phyloP scores from a whole-genome alignment of 2,797 vertebrate species.

The Iguana delicatissima region DNA sequence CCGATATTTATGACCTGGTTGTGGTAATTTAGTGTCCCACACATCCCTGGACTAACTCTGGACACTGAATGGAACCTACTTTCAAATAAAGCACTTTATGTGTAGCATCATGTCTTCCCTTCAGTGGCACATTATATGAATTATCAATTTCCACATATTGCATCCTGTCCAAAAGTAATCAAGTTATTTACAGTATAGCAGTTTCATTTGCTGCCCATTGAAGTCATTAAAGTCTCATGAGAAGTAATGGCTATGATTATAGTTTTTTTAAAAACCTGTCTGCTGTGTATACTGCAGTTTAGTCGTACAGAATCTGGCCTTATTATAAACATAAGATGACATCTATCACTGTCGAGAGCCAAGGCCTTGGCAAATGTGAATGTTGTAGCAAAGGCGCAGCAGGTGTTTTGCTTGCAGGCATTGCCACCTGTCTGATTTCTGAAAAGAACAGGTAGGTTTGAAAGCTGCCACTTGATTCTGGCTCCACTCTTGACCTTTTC shows the following conservation, averaged over 20 bases:
- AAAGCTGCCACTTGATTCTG: slow-evolving; percentile 18
- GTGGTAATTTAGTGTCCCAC: no score
- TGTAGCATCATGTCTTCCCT: neutral
- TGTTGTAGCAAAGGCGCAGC: neutral
- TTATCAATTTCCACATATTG: neutral
- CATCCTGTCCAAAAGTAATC: neutral
- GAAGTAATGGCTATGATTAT: neutral
- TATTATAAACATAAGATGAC: neutral
- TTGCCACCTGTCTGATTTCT: neutral
- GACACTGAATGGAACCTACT: neutral
- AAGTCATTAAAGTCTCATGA: neutral
- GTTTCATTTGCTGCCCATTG: neutral
- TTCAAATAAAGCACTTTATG: neutral
- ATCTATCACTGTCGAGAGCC: neutral
- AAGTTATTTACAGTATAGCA: neutral
- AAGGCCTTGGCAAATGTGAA: neutral
- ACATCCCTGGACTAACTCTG: neutral
- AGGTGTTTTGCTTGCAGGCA: neutral
- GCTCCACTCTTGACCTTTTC: slow-evolving; percentile 21
- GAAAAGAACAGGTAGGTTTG: neutral
- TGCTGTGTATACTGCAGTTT: neutral
- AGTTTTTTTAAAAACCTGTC: slow-evolving; percentile 10
- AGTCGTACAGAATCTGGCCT: neutral
- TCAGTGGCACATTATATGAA: neutral
- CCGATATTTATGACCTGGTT: neutral